Conservation (phyloP, 2,113 vertebrate genomes). For the Buteo buteo region DNA sequence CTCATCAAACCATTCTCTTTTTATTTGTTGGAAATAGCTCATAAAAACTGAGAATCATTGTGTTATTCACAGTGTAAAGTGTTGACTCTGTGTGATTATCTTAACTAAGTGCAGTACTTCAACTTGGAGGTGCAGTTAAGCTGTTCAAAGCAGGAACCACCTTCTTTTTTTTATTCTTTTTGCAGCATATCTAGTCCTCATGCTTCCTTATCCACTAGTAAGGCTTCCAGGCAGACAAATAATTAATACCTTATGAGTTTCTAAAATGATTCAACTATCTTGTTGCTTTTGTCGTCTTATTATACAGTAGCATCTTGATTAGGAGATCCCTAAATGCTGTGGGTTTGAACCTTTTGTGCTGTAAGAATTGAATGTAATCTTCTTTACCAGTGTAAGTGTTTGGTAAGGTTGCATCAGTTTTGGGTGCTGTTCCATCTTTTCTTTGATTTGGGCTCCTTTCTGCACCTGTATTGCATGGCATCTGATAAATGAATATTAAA, state of each 20-base stretch:
- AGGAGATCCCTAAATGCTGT: background rate
- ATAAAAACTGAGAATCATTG: background rate
- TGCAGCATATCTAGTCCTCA: background rate
- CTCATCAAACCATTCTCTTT: background rate
- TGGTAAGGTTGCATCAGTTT: background rate
- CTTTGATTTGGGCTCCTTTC: background rate
- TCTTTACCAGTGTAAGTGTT: background rate
- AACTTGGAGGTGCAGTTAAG: background rate
- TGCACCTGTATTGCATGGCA: background rate
- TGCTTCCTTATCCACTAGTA: background rate
- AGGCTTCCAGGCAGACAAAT: background rate
- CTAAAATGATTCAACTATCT: background rate
- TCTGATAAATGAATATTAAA: background rate
- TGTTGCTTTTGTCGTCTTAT: background rate
- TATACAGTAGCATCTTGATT: slow-evolving; percentile 3
- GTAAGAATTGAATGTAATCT: background rate
- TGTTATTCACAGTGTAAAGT: background rate
- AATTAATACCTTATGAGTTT: background rate
- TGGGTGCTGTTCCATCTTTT: background rate
- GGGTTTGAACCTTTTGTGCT: background rate
- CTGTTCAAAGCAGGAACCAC: background rate
- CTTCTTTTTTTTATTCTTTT: background rate
- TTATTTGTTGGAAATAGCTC: background rate
- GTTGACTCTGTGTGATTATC: background rate
- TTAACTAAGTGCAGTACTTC: background rate